These are phyloP conservation scores for Glossophaga mutica DNA, from an alignment of 2,797 vertebrate species.

Conservation along the genomic window DNA sequence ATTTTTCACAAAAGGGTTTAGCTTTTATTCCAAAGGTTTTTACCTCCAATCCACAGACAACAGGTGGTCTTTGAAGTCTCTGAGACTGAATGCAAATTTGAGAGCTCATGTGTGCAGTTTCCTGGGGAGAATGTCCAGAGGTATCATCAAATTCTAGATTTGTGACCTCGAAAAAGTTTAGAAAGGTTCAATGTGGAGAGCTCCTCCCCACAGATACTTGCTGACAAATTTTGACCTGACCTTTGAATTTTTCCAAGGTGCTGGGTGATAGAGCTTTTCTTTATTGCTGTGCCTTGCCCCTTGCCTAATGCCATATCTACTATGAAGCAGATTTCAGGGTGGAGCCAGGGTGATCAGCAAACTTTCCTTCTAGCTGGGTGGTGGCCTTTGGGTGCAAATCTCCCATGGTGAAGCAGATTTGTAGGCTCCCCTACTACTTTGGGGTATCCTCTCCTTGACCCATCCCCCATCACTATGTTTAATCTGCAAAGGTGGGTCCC, in stretches of 20 bases:
- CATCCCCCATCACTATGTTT: not conserved
- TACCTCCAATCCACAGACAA: not conserved
- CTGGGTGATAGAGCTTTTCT: not conserved
- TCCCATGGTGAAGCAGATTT: not conserved
- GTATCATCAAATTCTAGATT: not conserved
- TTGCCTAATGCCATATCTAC: not conserved
- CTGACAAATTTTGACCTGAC: not conserved
- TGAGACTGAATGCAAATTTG: not conserved
- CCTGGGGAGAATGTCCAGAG: not conserved
- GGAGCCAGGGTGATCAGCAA: not conserved
- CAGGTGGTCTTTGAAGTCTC: not conserved
- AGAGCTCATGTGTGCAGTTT: not conserved
- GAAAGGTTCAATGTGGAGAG: not conserved
- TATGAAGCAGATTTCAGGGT: not conserved
- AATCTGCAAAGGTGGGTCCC: not conserved
- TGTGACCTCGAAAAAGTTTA: not conserved
- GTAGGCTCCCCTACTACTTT: accelerated
- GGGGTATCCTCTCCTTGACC: not conserved
- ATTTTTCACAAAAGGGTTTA: not conserved
- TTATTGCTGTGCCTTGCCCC: not conserved
- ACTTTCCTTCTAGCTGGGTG: not conserved
- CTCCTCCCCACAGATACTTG: not conserved
- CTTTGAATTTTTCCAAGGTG: not conserved
- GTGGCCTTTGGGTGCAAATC: not conserved
- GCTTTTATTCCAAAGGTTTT: not conserved